Conservation (phyloP, 2,797 vertebrate genomes). For the Tokudaia tokunoshimensis region DNA sequence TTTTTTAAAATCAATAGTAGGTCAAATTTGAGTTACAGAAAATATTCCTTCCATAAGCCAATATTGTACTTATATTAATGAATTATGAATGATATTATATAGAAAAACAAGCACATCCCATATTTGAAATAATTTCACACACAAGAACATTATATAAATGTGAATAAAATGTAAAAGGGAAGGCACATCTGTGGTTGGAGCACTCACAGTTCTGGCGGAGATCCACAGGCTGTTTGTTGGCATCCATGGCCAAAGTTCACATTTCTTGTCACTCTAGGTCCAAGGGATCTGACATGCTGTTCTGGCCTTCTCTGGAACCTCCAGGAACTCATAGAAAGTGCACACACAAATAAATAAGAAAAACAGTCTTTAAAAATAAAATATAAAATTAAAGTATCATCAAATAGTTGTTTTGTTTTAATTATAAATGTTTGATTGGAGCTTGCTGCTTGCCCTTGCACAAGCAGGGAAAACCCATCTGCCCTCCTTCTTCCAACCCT, state of each 20-base stretch:
- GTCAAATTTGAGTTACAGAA: conserved; percentile 42
- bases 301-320: not conserved
- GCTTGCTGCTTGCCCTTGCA: not conserved
- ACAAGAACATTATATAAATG: not conserved
- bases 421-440: not conserved
- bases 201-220: not conserved
- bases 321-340: not conserved
- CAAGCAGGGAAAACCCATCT: not conserved
- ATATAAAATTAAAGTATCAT: not conserved
- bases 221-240: too few relatives aligned
- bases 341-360: not conserved
- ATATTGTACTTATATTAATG: conserved; percentile 11
- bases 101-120: not conserved
- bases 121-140: not conserved
- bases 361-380: not conserved
- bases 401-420: not conserved
- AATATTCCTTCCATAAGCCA: not conserved
- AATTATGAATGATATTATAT: conserved; percentile 47
- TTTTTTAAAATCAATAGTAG: conserved; percentile 51
- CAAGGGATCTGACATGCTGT: not conserved
- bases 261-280: not conserved
- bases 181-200: not conserved
- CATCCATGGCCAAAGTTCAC: not conserved
- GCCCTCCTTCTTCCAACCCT: not conserved
- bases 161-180: not conserved